Evolutionary conservation across 2,888 invertebrate genomes (phyloP).

Genomic region (Trichopoda pennipes): DNA sequence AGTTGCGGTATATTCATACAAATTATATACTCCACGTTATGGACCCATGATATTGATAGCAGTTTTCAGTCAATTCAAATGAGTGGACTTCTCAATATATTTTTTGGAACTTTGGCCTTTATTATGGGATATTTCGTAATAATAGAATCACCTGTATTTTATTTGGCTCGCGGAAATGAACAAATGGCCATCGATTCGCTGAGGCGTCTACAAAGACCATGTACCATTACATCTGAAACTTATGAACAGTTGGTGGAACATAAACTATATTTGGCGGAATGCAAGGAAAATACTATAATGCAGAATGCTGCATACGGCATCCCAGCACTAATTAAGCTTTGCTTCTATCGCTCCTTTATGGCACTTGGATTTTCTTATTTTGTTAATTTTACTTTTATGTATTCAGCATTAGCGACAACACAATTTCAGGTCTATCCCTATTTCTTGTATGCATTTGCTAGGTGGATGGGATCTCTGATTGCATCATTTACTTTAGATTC

Average conservation of each 20-base stretch:
- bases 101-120: constrained; percentile 71
- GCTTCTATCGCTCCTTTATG: constrained; percentile 71
- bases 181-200: constrained; percentile 73
- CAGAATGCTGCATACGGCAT: constrained; percentile 69
- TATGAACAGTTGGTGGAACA: constrained; percentile 74
- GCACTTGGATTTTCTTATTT: constrained; percentile 72
- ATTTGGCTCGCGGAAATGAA: constrained; percentile 73
- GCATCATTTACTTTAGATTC: constrained; percentile 70
- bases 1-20: constrained; percentile 73
- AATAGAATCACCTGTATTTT: constrained; percentile 76
- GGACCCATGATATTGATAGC: not conserved
- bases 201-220: constrained; percentile 73
- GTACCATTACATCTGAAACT: constrained; percentile 71
- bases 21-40: constrained; percentile 60
- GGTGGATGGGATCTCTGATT: constrained; percentile 69
- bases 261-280: constrained; percentile 74
- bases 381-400: constrained; percentile 42
- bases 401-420: not conserved
- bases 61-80: constrained; percentile 63
- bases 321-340: constrained; percentile 71
- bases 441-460: constrained; percentile 66
- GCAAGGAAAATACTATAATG: constrained; percentile 59
- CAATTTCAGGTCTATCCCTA: constrained; percentile 61
- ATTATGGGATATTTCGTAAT: constrained; percentile 63
- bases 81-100: constrained; percentile 71